A percentile compares a stretch with the other conserved stretches of the same genome.
Conservation (phyloP, 1,140 invertebrate species). For the Zophobas atratus region DNA sequence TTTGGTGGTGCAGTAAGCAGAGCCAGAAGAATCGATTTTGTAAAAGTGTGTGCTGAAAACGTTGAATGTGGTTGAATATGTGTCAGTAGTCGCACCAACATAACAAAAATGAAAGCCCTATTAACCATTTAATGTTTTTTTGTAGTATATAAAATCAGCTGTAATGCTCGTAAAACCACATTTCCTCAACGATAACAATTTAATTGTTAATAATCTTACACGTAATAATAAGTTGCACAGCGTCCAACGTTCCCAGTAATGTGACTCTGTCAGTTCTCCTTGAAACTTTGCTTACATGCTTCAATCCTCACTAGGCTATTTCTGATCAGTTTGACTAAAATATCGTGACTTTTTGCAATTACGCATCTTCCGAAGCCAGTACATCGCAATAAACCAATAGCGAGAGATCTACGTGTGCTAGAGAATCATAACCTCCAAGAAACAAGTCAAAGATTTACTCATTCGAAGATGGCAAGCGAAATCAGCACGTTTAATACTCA, state of each 20-base stretch:
- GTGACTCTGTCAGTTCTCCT: background rate
- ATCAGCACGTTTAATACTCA: background rate
- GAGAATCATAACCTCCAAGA: slow-evolving; percentile 2
- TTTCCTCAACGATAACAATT: no score
- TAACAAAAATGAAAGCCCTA: background rate
- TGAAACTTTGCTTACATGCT: background rate
- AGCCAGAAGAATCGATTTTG: no score
- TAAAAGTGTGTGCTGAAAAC: no score
- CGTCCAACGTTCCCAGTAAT: background rate
- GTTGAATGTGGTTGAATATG: background rate
- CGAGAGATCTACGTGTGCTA: background rate
- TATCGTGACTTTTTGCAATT: slow-evolving; percentile 21
- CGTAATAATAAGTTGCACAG: no score
- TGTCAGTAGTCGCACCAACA: background rate
- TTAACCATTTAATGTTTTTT: background rate
- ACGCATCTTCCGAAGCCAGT: slow-evolving; percentile 19
- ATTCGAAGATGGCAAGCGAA: background rate
- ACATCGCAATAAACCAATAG: background rate
- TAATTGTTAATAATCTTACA: no score
- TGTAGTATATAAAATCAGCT: background rate
- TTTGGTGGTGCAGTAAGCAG: no score
- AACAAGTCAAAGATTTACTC: background rate
- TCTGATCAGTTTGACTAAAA: slow-evolving; percentile 46
- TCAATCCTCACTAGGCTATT: slow-evolving; percentile 26
- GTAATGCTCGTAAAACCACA: background rate